A percentile compares a stretch with the other conserved stretches of the same genome.
Conservation (phyloP, 2,113 vertebrate species). For the Zonotrichia leucophrys region DNA sequence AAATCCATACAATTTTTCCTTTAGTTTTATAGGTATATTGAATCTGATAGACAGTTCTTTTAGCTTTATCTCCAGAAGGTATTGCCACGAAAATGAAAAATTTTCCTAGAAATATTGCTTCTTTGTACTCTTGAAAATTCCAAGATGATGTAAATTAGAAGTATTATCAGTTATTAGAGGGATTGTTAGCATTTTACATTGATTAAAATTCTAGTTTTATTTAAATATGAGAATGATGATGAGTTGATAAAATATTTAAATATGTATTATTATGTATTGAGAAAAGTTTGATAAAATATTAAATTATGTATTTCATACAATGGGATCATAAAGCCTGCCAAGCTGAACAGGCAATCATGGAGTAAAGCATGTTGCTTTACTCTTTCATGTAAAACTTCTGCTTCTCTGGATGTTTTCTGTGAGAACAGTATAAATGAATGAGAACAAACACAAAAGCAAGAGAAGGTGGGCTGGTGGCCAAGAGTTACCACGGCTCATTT, state of each 20-base stretch:
- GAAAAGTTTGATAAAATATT: background rate
- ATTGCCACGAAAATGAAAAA: background rate
- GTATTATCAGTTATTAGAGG: background rate
- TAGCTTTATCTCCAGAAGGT: background rate
- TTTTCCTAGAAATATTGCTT: background rate
- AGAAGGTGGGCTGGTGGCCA: background rate
- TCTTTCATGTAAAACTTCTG: background rate
- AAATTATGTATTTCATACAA: background rate
- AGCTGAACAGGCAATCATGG: background rate
- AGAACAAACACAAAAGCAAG: background rate
- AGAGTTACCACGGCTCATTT: background rate
- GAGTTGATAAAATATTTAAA: background rate
- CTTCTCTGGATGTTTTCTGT: background rate
- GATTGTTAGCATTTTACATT: background rate
- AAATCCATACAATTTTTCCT: background rate
- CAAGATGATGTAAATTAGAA: background rate
- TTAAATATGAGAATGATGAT: background rate
- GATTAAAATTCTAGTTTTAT: background rate
- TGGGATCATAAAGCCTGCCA: background rate
- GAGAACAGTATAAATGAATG: background rate
- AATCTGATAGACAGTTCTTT: background rate
- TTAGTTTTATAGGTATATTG: background rate
- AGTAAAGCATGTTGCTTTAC: fast-evolving
- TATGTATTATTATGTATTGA: background rate
- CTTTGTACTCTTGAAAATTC: background rate